Conservation (phyloP, 1,140 invertebrate genomes). For the Cherax destructor region DNA sequence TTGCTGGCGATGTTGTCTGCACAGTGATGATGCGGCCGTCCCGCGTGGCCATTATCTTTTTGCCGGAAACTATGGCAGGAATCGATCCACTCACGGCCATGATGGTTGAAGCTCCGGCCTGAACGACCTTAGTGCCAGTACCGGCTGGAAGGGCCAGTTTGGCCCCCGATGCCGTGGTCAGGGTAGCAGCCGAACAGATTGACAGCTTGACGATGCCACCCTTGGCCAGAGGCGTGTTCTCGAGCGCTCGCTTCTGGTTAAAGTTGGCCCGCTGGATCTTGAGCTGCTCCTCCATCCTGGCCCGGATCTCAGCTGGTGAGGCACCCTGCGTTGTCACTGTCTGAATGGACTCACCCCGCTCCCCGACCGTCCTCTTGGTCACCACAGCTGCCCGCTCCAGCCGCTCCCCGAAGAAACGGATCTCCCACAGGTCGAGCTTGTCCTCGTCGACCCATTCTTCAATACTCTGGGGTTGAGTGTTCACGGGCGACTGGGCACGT, state of each 20-base stretch:
- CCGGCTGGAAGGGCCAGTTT: slow-evolving; percentile 32
- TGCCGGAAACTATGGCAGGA: slow-evolving; percentile 60
- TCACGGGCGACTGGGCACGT: slow-evolving; percentile 91
- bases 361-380: slow-evolving; percentile 47
- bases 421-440: slow-evolving; percentile 97
- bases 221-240: slow-evolving; percentile 40
- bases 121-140: slow-evolving; percentile 41
- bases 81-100: slow-evolving; percentile 57
- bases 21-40: slow-evolving; percentile 71
- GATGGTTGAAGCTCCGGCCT: slow-evolving; percentile 56
- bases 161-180: slow-evolving; percentile 37
- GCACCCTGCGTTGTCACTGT: slow-evolving; percentile 35
- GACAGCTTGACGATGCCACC: slow-evolving; percentile 60
- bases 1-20: slow-evolving; percentile 38
- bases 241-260: slow-evolving; percentile 65
- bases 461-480: slow-evolving; percentile 90
- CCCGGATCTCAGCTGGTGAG: slow-evolving; percentile 57
- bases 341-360: slow-evolving; percentile 32
- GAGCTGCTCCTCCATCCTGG: slow-evolving; percentile 69
- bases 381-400: slow-evolving; percentile 71
- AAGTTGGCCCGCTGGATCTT: slow-evolving; percentile 70
- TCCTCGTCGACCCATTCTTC: slow-evolving; percentile 98
- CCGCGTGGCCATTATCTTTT: slow-evolving; percentile 68
- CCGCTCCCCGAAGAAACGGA: slow-evolving; percentile 95
- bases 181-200: slow-evolving; percentile 38